These are phyloP conservation scores for Laticauda colubrina DNA, from an alignment of 2,113 vertebrate genomes.

Conservation along the genomic window DNA sequence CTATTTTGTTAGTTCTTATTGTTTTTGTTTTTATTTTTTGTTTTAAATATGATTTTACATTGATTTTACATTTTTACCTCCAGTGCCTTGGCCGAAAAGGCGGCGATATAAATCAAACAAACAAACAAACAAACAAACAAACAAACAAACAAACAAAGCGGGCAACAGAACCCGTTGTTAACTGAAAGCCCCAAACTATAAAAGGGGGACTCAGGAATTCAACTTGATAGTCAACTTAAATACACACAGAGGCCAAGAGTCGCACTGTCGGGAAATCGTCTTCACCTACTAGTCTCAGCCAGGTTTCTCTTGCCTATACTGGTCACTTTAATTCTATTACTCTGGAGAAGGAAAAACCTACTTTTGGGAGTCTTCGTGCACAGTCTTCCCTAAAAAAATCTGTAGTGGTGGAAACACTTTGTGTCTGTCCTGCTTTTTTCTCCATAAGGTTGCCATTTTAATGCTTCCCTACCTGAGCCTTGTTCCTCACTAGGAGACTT, in stretches of 20 bases:
- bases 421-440: neutral
- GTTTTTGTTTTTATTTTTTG: too few species aligned
- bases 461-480: neutral
- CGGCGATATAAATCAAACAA: too few species aligned
- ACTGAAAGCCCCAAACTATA: neutral
- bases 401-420: neutral
- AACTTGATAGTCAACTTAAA: neutral
- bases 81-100: too few species aligned
- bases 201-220: neutral
- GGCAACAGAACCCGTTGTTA: neutral
- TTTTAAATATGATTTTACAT: too few species aligned
- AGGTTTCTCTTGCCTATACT: neutral
- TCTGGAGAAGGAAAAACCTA: neutral
- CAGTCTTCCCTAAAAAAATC: neutral
- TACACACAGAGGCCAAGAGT: neutral
- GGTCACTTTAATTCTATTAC: neutral
- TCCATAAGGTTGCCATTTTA: neutral
- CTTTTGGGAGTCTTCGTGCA: neutral
- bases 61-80: too few species aligned
- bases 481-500: too few species aligned
- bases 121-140: neutral
- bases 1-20: too few species aligned
- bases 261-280: neutral
- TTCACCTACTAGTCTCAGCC: neutral
- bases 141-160: neutral